Base-by-base conservation (phyloP, 1,140 invertebrate species). In the Euglossa dilemma region DNA sequence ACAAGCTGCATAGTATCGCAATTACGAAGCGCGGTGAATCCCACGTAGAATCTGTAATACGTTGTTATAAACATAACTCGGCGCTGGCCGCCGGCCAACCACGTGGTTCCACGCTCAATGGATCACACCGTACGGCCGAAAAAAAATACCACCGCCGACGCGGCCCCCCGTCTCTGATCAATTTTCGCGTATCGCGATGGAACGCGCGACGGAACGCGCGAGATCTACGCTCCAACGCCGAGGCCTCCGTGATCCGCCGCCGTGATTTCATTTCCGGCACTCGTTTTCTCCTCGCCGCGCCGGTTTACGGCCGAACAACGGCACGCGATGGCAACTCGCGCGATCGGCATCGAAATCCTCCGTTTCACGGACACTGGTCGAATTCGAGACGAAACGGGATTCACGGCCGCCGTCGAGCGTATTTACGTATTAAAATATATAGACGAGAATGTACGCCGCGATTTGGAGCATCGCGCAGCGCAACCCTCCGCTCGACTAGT, bases 11-110 rank as follows among this genome's bases (percentile, higher is more conserved):
- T 87, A 85, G 76, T 79, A 88, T 85, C 80, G 61, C 73, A 57
- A 81, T 90, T 90, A 90, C 89, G 89, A 90, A 84, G 80, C 89
- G 70, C 85, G 85, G 85, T 59, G 74, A 89, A 89, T 90, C 81
- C 86, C 86, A 80, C 80, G 76, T 73, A 72, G 69, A 78, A 82
- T 84, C 78, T 59, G 79, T 88, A 75, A 84, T 88, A 88, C 80
- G 80, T 87, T 88, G 88, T 90, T 88, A 91, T 91, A 88, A 90
- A 90, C 90, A 91, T 91, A 91, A 89, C 87, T 90, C 81, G 16
- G 70, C 66, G 50, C 59, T 91, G 88, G 90, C 85, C 54, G 20
- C 23, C 28, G 64, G 90, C 91, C 91, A 91, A 90, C 85, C 91
- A 91, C 89, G 91, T 91, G 91, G 86, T 85, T 86, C 63, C 83